A percentile compares a stretch with the other conserved stretches of the same genome.
These are phyloP conservation scores for Lacerta agilis DNA, from an alignment of 2,797 vertebrate genomes.

Conservation along the genomic window DNA sequence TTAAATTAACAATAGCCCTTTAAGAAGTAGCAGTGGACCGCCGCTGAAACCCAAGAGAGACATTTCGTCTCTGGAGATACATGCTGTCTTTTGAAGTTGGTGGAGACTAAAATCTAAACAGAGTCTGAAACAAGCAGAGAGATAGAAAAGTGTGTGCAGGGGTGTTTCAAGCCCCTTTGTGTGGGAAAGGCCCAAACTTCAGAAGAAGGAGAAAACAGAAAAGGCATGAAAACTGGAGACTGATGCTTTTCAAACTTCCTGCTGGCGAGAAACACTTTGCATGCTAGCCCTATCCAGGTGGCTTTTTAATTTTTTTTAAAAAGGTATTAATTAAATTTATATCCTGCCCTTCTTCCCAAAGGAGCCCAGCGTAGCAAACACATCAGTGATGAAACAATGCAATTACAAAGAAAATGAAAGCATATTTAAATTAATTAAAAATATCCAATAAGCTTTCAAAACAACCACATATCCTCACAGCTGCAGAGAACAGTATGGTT, in stretches of 20 bases:
- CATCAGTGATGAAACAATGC: too few relatives aligned
- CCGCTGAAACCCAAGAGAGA: conserved; percentile 15
- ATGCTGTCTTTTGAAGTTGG: background rate
- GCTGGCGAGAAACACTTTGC: background rate
- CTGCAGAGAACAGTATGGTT: too few relatives aligned
- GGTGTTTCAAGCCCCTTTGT: background rate
- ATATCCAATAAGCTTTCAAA: too few relatives aligned
- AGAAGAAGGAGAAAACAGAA: background rate
- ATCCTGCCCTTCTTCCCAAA: too few relatives aligned
- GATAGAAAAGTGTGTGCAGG: background rate
- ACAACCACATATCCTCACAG: too few relatives aligned
- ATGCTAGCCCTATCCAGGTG: too few relatives aligned
- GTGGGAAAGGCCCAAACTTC: background rate
- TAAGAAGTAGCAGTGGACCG: conserved; percentile 22
- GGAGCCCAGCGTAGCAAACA: too few relatives aligned
- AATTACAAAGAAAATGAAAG: too few relatives aligned
- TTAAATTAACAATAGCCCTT: conserved; percentile 27
- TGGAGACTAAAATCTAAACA: conserved; percentile 15
- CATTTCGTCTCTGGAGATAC: conserved; percentile 31
- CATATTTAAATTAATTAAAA: too few relatives aligned
- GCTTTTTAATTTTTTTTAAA: too few relatives aligned
- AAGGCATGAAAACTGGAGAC: background rate
- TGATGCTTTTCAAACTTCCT: background rate
- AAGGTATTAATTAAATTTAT: too few relatives aligned
- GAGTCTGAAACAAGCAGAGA: conserved; percentile 17